Conservation (phyloP, 2,113 vertebrate species). For the Archilochus colubris region DNA sequence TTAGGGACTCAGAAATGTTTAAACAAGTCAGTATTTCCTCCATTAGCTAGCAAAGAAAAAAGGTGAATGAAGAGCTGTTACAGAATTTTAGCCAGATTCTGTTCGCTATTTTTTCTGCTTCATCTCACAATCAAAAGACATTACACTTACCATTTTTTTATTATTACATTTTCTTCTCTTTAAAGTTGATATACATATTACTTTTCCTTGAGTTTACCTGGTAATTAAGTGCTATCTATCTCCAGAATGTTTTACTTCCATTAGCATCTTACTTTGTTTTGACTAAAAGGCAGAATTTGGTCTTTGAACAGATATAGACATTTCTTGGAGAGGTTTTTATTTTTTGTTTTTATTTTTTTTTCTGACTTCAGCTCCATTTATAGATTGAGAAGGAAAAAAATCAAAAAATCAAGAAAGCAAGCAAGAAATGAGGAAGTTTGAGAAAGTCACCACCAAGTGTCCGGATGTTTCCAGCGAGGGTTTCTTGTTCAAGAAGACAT, state of each 20-base stretch:
- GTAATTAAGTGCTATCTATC: background rate
- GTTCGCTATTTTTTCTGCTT: background rate
- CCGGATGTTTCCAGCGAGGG: too few species aligned
- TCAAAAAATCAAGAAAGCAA: too few species aligned
- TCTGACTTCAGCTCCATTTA: background rate
- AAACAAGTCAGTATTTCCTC: background rate
- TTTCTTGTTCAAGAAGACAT: too few species aligned
- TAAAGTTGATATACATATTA: background rate
- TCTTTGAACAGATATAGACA: background rate
- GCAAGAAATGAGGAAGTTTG: too few species aligned
- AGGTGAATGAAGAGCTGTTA: background rate
- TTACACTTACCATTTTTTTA: background rate
- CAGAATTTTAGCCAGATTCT: background rate
- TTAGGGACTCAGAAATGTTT: background rate
- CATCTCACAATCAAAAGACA: background rate
- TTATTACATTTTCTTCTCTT: background rate
- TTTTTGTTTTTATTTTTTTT: background rate
- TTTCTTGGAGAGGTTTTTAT: background rate
- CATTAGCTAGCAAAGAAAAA: background rate
- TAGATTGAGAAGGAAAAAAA: background rate
- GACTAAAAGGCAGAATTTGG: background rate
- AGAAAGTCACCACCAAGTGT: too few species aligned
- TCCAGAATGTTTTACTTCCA: background rate
- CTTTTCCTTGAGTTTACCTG: background rate
- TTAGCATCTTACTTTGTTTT: background rate